phyloP scores from a whole-genome alignment of 92 coral and sea anemone species.

The Parazoanthus atlanticus region DNA sequence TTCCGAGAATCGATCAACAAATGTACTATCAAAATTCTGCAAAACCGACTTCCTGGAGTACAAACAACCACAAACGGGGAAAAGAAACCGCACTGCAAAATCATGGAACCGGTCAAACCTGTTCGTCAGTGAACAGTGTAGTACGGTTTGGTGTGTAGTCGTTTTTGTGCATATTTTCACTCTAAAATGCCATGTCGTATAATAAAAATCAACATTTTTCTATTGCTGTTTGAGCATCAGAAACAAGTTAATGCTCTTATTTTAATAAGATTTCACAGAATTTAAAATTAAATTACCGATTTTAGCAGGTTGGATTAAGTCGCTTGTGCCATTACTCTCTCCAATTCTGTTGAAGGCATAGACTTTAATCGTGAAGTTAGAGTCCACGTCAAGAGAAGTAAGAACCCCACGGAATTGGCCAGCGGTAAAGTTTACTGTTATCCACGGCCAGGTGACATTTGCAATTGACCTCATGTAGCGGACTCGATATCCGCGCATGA shows the following conservation, averaged over 20 bases:
- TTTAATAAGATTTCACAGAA: background rate
- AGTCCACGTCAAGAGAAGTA: conserved; percentile 57
- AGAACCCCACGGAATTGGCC: conserved; percentile 45
- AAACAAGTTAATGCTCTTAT: background rate
- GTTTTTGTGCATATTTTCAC: too few relatives aligned
- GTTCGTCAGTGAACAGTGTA: too few relatives aligned
- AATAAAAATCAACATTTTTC: too few relatives aligned
- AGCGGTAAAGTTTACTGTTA: conserved; percentile 57
- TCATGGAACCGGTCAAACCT: too few relatives aligned
- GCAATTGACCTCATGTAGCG: conserved; percentile 50
- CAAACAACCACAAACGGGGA: too few relatives aligned
- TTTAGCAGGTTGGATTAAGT: conserved; percentile 57
- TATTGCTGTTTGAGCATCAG: too few relatives aligned
- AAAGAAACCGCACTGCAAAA: too few relatives aligned
- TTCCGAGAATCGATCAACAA: too few relatives aligned
- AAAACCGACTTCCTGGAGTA: too few relatives aligned
- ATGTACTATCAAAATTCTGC: too few relatives aligned
- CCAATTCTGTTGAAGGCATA: conserved; percentile 81
- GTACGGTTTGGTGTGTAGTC: too few relatives aligned
- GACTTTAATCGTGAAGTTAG: conserved; percentile 74
- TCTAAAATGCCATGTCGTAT: too few relatives aligned
- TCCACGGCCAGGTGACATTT: conserved; percentile 43
- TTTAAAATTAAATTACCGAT: conserved; percentile 46
- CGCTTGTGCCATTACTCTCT: conserved; percentile 67
- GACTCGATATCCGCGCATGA: conserved; percentile 74